A percentile compares a stretch with the other conserved stretches of the same genome.
Evolutionary conservation across 1,140 invertebrate species (phyloP).

Genomic region (Microplitis mediator): DNA sequence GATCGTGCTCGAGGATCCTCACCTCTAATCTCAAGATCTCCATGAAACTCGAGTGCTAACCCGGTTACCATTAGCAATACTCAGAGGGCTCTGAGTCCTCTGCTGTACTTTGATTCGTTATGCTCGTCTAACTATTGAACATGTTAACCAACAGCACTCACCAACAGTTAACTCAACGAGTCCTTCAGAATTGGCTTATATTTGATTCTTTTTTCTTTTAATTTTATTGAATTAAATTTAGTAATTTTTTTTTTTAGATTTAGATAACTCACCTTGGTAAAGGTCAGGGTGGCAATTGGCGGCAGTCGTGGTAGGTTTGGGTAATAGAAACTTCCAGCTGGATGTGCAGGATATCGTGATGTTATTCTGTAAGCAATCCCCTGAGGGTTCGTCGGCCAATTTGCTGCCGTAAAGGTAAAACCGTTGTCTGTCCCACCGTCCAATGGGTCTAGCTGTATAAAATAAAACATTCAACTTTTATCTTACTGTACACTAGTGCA

Average conservation of each 20-base stretch:
- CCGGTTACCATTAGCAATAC: too few species aligned
- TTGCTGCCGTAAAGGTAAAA: conserved; percentile 94
- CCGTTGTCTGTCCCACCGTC: conserved; percentile 98
- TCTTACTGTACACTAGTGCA: neutral
- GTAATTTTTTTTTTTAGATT: neutral
- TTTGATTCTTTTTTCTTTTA: neutral
- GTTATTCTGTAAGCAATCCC: conserved; percentile 90
- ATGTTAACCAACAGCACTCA: too few species aligned
- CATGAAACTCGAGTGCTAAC: too few species aligned
- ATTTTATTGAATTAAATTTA: neutral
- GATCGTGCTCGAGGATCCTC: too few species aligned
- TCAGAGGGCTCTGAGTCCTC: too few species aligned
- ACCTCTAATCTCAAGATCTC: too few species aligned
- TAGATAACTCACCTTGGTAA: conserved; percentile 75
- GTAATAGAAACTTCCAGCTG: conserved; percentile 94
- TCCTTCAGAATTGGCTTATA: too few species aligned
- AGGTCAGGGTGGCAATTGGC: conserved; percentile 88
- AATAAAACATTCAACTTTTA: conserved; percentile 16
- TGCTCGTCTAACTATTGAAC: too few species aligned
- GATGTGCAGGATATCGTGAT: conserved; percentile 87
- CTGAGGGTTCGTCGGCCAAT: conserved; percentile 89
- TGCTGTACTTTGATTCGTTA: too few species aligned
- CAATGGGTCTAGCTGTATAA: conserved; percentile 82
- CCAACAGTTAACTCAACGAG: too few species aligned
- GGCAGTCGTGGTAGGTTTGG: conserved; percentile 83